A percentile compares a stretch with the other conserved stretches of the same genome.
Conservation (phyloP, 2,888 invertebrate species). For the Xanthorhoe designata region DNA sequence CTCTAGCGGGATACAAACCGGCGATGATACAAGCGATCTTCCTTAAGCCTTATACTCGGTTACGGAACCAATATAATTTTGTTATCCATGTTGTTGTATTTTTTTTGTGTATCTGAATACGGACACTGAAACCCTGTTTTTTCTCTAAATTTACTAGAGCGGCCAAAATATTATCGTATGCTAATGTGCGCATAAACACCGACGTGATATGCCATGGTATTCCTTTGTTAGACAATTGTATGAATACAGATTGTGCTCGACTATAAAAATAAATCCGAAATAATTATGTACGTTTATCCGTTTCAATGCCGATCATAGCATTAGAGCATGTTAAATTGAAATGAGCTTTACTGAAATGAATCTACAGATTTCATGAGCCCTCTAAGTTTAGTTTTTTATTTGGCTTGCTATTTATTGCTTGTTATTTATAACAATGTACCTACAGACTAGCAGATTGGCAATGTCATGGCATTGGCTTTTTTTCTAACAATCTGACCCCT, state of each 20-base stretch:
- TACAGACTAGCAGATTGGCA: too few species aligned
- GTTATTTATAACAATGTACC: too few species aligned
- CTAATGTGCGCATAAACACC: conserved; percentile 31
- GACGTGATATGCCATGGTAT: conserved; percentile 36
- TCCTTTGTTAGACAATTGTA: conserved; percentile 31
- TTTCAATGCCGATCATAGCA: conserved; percentile 13
- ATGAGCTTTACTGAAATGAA: background rate
- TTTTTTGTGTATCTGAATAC: too few species aligned
- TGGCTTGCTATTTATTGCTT: too few species aligned
- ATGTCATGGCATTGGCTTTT: too few species aligned
- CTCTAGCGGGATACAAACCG: too few species aligned
- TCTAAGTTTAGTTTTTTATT: background rate
- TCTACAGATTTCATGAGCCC: background rate
- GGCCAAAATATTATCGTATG: conserved; percentile 31
- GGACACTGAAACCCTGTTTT: conserved; percentile 3
- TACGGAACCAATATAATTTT: too few species aligned
- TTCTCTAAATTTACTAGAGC: conserved; percentile 3
- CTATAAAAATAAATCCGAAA: conserved; percentile 12
- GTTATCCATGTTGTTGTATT: too few species aligned
- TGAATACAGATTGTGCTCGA: conserved; percentile 11
- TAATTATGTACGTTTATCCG: conserved; percentile 8
- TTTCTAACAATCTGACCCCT: too few species aligned
- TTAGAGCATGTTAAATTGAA: background rate
- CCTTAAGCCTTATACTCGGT: too few species aligned
- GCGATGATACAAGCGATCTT: too few species aligned